phyloP scores from a whole-genome alignment of 2,113 vertebrate species.

The Orthonyx spaldingii region DNA sequence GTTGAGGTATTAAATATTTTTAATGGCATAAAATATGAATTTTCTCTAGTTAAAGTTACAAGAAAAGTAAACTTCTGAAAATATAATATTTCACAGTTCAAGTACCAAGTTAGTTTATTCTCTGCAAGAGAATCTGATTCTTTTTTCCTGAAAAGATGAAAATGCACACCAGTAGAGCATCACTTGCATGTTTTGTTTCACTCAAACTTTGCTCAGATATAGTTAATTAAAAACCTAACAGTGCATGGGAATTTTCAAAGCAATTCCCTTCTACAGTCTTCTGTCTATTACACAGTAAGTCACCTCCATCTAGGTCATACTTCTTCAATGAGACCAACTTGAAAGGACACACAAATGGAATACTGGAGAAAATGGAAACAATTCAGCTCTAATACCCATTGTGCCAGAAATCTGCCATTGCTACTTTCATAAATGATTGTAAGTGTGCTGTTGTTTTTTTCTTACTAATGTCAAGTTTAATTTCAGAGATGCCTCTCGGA shows the following conservation, averaged over 20 bases:
- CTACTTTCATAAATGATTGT: not conserved
- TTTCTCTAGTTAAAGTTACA: not conserved
- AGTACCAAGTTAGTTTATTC: not conserved
- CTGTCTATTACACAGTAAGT: not conserved
- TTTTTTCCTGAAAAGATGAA: not conserved
- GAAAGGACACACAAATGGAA: not conserved
- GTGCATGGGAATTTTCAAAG: not conserved
- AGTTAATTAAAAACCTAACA: not conserved
- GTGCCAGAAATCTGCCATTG: not conserved
- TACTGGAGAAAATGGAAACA: not conserved
- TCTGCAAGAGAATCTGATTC: not conserved
- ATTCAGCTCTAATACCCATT: not conserved
- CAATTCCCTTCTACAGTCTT: not conserved
- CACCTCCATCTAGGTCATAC: not conserved
- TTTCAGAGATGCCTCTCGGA: not conserved
- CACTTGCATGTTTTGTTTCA: not conserved
- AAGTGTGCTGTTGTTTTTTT: not conserved
- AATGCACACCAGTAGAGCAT: not conserved
- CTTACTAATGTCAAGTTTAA: not conserved
- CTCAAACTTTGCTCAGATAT: not conserved
- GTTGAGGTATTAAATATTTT: not conserved
- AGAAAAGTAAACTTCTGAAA: not conserved
- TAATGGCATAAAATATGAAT: not conserved
- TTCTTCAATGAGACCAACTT: not conserved
- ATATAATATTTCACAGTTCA: not conserved